Evolutionary conservation across 2,113 vertebrate species (phyloP).

Genomic region (Coregonus clupeaformis): DNA sequence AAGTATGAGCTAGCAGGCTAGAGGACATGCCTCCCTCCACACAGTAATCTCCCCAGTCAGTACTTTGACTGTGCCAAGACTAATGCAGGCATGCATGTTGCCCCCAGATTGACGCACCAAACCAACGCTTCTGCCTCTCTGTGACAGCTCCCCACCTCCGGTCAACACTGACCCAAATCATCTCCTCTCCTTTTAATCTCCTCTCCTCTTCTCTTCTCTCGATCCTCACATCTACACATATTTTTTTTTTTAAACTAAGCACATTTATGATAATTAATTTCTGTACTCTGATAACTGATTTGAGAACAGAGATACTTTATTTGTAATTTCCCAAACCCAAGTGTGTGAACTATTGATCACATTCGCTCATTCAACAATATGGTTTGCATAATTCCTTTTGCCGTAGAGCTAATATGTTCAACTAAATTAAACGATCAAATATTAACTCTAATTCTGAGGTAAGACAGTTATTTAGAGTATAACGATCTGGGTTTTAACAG

Average conservation of each 20-base stretch:
- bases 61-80: conserved; percentile 23
- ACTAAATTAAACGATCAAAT: conserved; percentile 7
- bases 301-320: not conserved
- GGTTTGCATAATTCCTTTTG: conserved; percentile 12
- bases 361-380: not conserved
- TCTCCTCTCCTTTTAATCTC: conserved; percentile 11
- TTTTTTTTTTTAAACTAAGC: not conserved
- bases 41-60: conserved; percentile 41
- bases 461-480: not conserved
- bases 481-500: not conserved
- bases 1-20: conserved; percentile 15
- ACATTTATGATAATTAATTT: not conserved
- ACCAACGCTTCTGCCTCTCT: conserved; percentile 40
- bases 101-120: conserved; percentile 49
- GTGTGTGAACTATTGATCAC: conserved; percentile 5
- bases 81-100: conserved; percentile 46
- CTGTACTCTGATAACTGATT: not conserved
- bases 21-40: conserved; percentile 14
- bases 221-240: not conserved
- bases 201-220: not conserved
- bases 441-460: not conserved
- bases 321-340: conserved; percentile 10
- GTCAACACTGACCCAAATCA: conserved; percentile 62
- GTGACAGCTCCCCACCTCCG: conserved; percentile 59
- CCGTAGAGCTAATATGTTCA: not conserved